Conservation (phyloP, 2,113 vertebrate genomes). For the Clinocottus analis region DNA sequence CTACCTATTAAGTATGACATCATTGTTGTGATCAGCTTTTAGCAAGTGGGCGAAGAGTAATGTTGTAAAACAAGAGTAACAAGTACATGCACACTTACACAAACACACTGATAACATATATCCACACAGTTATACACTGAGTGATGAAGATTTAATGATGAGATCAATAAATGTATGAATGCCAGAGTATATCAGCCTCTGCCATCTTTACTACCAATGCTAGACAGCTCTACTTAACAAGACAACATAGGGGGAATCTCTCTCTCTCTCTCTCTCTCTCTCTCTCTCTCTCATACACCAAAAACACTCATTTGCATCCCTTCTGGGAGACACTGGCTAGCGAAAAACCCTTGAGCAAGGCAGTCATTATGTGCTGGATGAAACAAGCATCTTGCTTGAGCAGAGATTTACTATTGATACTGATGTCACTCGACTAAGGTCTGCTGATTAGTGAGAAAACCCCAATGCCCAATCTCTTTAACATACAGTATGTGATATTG, state of each 20-base stretch:
- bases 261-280: neutral
- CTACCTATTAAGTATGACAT: conserved; percentile 75
- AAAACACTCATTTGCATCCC: conserved; percentile 2
- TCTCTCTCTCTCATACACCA: too few relatives aligned
- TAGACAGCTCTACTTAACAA: conserved; percentile 72
- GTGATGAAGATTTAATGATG: conserved; percentile 85
- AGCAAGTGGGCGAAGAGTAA: conserved; percentile 72
- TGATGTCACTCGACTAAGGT: conserved; percentile 20
- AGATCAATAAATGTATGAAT: conserved; percentile 85
- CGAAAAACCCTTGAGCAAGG: conserved; percentile 13
- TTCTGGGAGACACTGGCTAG: neutral
- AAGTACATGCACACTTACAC: conserved; percentile 30
- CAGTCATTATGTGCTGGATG: too few relatives aligned
- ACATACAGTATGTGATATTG: conserved; percentile 17
- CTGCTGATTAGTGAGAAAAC: neutral
- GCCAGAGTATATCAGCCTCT: conserved; percentile 79
- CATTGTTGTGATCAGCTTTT: conserved; percentile 77
- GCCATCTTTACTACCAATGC: conserved; percentile 78
- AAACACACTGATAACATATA: conserved; percentile 34
- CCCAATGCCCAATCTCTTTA: conserved; percentile 21
- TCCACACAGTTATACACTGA: conserved; percentile 46
- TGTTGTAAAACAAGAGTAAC: conserved; percentile 68
- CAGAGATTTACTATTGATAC: neutral
- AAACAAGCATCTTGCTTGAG: too few relatives aligned
- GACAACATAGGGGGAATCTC: conserved; percentile 49